phyloP scores from a whole-genome alignment of 2,888 invertebrate genomes.

The Netelia virgata region DNA sequence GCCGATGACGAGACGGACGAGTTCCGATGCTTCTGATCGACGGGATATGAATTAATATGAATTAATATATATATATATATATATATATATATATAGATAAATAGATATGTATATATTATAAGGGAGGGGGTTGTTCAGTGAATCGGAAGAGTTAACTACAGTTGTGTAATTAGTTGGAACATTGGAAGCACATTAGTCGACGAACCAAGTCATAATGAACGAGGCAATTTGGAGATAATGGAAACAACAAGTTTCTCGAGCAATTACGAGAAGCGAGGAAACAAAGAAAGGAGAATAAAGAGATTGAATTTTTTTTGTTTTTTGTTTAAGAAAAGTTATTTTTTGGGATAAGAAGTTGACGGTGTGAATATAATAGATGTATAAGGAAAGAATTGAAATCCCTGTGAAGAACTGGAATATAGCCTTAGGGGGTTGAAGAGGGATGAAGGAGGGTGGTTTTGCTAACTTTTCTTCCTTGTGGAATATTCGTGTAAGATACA shows the following conservation, averaged over 20 bases:
- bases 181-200: slow-evolving; percentile 15
- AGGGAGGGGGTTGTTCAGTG: not conserved
- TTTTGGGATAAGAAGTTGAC: too few species aligned
- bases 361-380: slow-evolving; percentile 17
- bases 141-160: slow-evolving; percentile 21
- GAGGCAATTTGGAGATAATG: not conserved
- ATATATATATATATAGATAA: not conserved
- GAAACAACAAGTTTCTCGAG: not conserved
- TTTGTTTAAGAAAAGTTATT: too few species aligned
- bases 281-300: too few species aligned
- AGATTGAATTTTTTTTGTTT: too few species aligned
- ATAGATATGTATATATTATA: too few species aligned
- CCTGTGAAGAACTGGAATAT: slow-evolving; percentile 28
- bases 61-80: not conserved
- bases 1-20: slow-evolving; percentile 18
- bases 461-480: slow-evolving; percentile 16
- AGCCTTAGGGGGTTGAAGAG: not conserved
- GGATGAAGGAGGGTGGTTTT: not conserved
- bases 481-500: slow-evolving; percentile 3
- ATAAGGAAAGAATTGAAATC: slow-evolving; percentile 29
- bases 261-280: not conserved
- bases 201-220: not conserved
- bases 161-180: slow-evolving; percentile 30
- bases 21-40: slow-evolving; percentile 23
- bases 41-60: not conserved